Conservation (phyloP, 2,888 invertebrate species). For the Euplexia lucipara region DNA sequence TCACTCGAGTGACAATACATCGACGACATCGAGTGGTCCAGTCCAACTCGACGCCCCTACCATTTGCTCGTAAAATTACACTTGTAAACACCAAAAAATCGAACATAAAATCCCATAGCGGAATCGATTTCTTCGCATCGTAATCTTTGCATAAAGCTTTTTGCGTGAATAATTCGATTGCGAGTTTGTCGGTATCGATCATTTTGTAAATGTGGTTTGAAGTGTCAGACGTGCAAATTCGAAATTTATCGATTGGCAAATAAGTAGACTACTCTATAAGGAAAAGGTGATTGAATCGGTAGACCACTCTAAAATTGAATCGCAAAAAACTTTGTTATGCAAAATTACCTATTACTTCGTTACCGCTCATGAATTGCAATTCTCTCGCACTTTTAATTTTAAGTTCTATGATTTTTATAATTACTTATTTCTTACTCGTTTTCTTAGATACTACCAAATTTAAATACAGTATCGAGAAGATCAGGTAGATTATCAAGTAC, state of each 20-base stretch:
- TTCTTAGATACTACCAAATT: not conserved
- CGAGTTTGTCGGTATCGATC: conserved; percentile 42
- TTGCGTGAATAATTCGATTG: conserved; percentile 48
- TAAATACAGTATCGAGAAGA: not conserved
- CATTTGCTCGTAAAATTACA: conserved; percentile 63
- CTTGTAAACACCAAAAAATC: conserved; percentile 24
- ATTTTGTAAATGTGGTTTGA: conserved; percentile 34
- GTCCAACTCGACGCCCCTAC: conserved; percentile 69
- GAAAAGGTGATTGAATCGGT: conserved; percentile 51
- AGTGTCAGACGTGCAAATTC: conserved; percentile 50
- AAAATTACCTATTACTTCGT: conserved; percentile 59
- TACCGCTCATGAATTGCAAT: conserved; percentile 57
- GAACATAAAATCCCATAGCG: conserved; percentile 36
- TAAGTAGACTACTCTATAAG: conserved; percentile 44
- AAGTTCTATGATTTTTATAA: conserved; percentile 22
- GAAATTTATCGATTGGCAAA: conserved; percentile 56
- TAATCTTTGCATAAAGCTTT: conserved; percentile 39
- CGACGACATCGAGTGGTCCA: conserved; percentile 78
- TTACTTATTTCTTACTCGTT: conserved; percentile 15
- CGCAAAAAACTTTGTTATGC: conserved; percentile 59
- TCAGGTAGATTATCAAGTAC: not conserved
- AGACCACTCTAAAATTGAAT: conserved; percentile 40
- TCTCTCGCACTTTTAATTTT: conserved; percentile 31
- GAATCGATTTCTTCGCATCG: conserved; percentile 40
- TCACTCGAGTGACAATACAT: conserved; percentile 83